Evolutionary conservation across 2,113 vertebrate species (phyloP), one percentile per base, ranked within the genome.

Genomic region (Sterna hirundo): DNA sequence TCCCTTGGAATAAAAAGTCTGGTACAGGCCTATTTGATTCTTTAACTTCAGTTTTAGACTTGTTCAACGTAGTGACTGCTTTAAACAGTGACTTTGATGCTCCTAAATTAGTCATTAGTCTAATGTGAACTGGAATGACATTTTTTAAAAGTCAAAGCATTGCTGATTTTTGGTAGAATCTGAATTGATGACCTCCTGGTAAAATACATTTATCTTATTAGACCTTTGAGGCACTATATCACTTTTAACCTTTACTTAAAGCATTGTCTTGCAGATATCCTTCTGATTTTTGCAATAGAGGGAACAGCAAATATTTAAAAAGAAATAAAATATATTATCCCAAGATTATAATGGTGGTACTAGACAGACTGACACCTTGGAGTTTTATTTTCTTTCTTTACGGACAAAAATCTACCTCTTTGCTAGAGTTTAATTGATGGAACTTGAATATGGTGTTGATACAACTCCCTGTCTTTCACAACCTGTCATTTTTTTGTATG

Each of bases 81-180:
- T 84, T 82, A 79, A 87, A 72, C 4, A 79, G 40, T 46, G 52
- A 65, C 54, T 95, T 94, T 84, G 72, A 86, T 88, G 51, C 11
- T 91, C 26, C 36, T 96, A 80, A 83, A 90, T 83, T 80, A 93
- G 70, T 57, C 82, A 76, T 85, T 89, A 80, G 46, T 88, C 51
- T 82, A 93, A 90, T 86, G 65, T 18, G 71, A 90, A 58, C 46
- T 42, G 20, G 78, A 95, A 90, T 80, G 58, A 83, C 29, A 42
- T 90, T 94, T 96, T 91, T 93, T 83, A 92, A 80, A 96, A 97
- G 85, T 88, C 86, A 94, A 94, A 93, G 42, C 49, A 40, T 80
- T 91, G 86, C 58, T 92, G 68, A 68, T 81, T 92, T 95, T 92
- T 94, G 40, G 55, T 91, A 55, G 86, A 94, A 86, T 83, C 38